These are phyloP conservation scores for Zaprionus tsacasi DNA, from an alignment of 1,140 invertebrate genomes.

Conservation along the genomic window DNA sequence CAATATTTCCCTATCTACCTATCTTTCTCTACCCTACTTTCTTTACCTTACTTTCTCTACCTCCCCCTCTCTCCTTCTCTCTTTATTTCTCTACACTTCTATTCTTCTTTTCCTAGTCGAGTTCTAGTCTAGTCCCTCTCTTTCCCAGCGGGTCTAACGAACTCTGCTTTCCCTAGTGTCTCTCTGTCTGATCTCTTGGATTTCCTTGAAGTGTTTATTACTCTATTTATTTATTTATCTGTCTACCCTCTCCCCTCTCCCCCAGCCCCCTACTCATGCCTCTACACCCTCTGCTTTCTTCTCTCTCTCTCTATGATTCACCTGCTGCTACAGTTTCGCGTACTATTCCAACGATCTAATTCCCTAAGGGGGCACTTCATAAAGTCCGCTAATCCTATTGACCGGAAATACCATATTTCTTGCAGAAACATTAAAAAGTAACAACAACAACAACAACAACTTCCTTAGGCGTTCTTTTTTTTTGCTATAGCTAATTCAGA, in stretches of 20 bases:
- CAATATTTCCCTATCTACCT: neutral
- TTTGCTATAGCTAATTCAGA: slow-evolving; percentile 65
- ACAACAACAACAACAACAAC: slow-evolving; percentile 40
- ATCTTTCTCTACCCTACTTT: neutral
- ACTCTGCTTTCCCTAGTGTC: too few species aligned
- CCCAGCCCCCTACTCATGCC: too few species aligned
- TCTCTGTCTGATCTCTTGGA: neutral
- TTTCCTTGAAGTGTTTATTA: neutral
- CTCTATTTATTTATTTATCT: neutral
- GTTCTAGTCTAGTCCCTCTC: neutral
- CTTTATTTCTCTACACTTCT: too few species aligned
- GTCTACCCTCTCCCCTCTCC: neutral
- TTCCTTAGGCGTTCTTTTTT: slow-evolving; percentile 40
- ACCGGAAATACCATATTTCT: slow-evolving; percentile 50
- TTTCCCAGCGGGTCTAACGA: too few species aligned
- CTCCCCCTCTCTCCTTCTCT: neutral
- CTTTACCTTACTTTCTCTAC: neutral
- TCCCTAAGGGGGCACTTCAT: neutral
- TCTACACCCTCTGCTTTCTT: neutral
- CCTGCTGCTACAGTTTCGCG: neutral
- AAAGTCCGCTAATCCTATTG: slow-evolving; percentile 22
- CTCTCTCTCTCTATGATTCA: neutral
- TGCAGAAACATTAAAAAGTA: slow-evolving; percentile 13
- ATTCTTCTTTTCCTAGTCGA: too few species aligned
- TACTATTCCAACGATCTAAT: neutral